Percentiles rank a stretch among this genome's conserved stretches.
Conservation (phyloP, 2,888 invertebrate genomes). For the Adineta ricciae region DNA sequence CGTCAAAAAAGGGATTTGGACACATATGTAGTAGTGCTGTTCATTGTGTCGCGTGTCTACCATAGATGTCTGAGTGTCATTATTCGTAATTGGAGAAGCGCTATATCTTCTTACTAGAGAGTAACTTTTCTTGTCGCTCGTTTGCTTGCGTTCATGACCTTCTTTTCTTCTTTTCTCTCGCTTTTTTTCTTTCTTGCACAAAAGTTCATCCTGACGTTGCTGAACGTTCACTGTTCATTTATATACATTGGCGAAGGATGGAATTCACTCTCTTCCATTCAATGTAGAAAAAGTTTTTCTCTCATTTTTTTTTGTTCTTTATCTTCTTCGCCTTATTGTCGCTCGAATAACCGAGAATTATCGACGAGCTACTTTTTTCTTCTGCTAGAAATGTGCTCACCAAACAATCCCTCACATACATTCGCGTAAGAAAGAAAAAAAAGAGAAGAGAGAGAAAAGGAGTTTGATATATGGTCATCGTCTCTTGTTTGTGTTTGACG, state of each 20-base stretch:
- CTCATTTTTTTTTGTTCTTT: background rate
- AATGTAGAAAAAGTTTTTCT: background rate
- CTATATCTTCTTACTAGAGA: background rate
- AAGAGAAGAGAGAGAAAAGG: background rate
- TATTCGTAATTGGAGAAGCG: constrained; percentile 15
- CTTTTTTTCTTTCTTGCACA: background rate
- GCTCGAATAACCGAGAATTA: background rate
- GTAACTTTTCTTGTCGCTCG: background rate
- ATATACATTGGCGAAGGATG: background rate
- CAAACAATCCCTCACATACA: background rate
- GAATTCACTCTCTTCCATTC: background rate
- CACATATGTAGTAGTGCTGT: background rate
- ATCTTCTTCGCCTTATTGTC: background rate
- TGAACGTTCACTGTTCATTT: constrained; percentile 1
- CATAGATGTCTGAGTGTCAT: background rate
- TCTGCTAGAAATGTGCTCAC: background rate
- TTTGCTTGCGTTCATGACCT: constrained; percentile 3
- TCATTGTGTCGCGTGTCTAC: background rate
- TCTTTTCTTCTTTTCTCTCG: background rate
- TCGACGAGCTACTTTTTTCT: background rate
- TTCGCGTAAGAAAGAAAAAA: constrained; percentile 4
- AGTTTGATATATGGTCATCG: background rate
- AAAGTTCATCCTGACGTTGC: constrained; percentile 12
- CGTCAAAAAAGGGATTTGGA: background rate
- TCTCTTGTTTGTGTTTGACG: constrained; percentile 9